Evolutionary conservation across 2,797 vertebrate genomes (phyloP).

Genomic region (Danio aesculapii): DNA sequence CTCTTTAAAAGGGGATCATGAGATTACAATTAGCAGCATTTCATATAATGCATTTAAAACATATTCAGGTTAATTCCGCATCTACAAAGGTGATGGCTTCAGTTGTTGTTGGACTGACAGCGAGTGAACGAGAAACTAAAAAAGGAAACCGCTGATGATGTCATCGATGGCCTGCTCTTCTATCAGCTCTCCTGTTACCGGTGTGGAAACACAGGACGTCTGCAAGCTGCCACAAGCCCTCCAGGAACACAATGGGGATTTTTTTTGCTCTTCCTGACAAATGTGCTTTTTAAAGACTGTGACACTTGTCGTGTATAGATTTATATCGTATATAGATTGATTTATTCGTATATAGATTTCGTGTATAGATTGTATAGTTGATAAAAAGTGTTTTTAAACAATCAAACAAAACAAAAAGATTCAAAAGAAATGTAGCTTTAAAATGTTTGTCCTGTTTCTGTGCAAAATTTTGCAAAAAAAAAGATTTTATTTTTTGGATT

Average conservation of each 20-base stretch:
- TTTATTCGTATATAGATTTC: too few species aligned
- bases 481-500: too few species aligned
- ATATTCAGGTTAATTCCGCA: not conserved
- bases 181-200: constrained; percentile 70
- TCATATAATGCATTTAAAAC: not conserved
- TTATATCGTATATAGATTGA: too few species aligned
- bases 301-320: too few species aligned
- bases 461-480: too few species aligned
- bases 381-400: not conserved
- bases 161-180: constrained; percentile 62
- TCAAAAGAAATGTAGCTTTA: not conserved
- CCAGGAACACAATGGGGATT: constrained; percentile 69
- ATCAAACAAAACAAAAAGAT: not conserved
- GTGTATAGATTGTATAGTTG: too few species aligned
- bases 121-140: constrained; percentile 57
- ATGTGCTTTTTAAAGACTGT: constrained; percentile 33
- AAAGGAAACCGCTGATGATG: constrained; percentile 60
- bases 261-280: constrained; percentile 59
- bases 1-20: not conserved
- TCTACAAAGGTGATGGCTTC: not conserved
- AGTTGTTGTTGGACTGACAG: constrained; percentile 8
- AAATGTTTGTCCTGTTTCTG: too few species aligned
- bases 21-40: not conserved
- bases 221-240: constrained; percentile 73
- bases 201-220: constrained; percentile 70